Base-by-base conservation (phyloP, 2,888 invertebrate genomes). In the Phrixothrix hirtus region DNA sequence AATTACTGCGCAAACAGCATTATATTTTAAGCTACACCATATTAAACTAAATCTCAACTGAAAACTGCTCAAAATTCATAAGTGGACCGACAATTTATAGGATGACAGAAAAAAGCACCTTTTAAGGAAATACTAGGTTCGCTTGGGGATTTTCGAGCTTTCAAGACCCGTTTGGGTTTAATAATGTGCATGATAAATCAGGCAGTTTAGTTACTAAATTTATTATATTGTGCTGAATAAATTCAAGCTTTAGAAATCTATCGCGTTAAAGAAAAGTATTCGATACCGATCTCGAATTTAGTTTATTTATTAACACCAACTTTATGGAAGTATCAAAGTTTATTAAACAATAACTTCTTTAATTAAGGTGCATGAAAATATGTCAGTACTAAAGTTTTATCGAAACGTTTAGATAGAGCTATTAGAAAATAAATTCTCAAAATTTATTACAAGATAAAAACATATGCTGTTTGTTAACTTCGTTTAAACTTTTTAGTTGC, bases 111-210 rank as follows among this genome's bases (percentile, higher is more conserved):
- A 39, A 39, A 31, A 16, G 41, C 17, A 31, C 30, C 30, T 21
- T 27, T 25, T 13, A 12, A 12, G 9, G 16, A 13, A 1, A 26
- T 9, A 10, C 26, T 27, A 30, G 16, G 31, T 11, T 29, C 30
- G 27, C 38, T 27, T 17, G 31, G 29, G 41, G 29, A 37, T 26
- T 35, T 41, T 41, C 14, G n/a, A 16, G 41, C 41, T 41, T 31
- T 31, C 41, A 21, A 9, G 16, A 30, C 41, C 27, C 41, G 41
- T 41, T 41, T 31, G 30, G 21, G 17, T 41, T 41, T 41, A 41
- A 41, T 41, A 41, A 41, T 31, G 41, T 31, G 41, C 21, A 41
- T 30, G 30, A 41, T 41, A 41, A 41, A 41, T 41, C 41, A 41
- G 31, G 14, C 41, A 41, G 41, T 41, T 41, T 41, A 41, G 30